phyloP scores from a whole-genome alignment of 2,113 vertebrate species.

The Mola mola region DNA sequence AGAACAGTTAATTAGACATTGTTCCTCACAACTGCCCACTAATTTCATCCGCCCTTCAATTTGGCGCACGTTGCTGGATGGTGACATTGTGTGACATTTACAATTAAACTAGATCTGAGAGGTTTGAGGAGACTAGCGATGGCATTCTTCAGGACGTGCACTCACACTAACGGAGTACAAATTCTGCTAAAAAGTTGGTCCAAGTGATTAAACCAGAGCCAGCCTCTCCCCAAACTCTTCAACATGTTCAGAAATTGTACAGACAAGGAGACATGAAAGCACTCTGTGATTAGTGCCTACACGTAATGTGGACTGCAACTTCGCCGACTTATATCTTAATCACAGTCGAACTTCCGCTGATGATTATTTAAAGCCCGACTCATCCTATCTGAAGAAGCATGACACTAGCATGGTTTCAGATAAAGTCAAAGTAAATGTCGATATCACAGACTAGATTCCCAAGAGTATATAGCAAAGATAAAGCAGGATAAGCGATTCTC shows the following conservation, averaged over 20 bases:
- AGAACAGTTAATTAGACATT: too few relatives aligned
- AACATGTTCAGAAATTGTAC: slow-evolving; percentile 2
- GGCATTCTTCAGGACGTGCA: not conserved
- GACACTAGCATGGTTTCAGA: not conserved
- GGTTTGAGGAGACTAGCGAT: too few relatives aligned
- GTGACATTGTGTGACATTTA: too few relatives aligned
- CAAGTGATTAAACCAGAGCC: not conserved
- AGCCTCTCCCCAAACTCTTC: not conserved
- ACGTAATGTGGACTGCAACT: not conserved
- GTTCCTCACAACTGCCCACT: too few relatives aligned
- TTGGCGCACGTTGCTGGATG: not conserved
- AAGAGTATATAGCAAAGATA: not conserved
- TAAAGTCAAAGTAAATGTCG: not conserved
- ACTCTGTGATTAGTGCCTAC: not conserved
- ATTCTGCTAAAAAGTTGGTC: not conserved
- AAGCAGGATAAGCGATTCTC: not conserved
- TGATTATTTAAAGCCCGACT: slow-evolving; percentile 3
- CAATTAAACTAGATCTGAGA: not conserved
- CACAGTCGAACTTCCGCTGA: not conserved
- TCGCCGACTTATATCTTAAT: slow-evolving; percentile 11
- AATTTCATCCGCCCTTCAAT: not conserved
- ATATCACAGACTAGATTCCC: not conserved
- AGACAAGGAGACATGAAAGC: slow-evolving; percentile 4
- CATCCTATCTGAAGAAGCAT: not conserved
- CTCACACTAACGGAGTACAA: not conserved